These are phyloP conservation scores for Resseliella maxima DNA, from an alignment of 2,888 invertebrate species.

Conservation along the genomic window DNA sequence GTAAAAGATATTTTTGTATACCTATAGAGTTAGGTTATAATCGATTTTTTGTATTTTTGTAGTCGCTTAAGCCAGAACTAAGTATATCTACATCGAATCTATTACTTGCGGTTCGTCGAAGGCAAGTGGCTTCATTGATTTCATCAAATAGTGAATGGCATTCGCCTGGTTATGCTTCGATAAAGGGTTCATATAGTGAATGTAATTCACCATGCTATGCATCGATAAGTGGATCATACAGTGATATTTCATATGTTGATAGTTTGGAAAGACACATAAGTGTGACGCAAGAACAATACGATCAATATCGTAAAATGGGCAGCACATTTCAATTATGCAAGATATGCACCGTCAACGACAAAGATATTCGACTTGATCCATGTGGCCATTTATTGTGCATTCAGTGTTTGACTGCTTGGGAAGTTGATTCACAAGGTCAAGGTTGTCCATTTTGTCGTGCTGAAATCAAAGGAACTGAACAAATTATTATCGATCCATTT, in stretches of 20 bases:
- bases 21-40: not conserved
- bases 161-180: not conserved
- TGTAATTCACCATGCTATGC: not conserved
- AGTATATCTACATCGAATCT: constrained; percentile 57
- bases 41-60: not conserved
- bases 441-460: constrained; percentile 99
- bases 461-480: constrained; percentile 99
- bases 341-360: constrained; percentile 99
- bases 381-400: constrained; percentile 98
- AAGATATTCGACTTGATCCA: constrained; percentile 98
- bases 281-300: constrained; percentile 98
- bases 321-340: constrained; percentile 99
- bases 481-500: constrained; percentile 97
- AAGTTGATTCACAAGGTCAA: constrained; percentile 76
- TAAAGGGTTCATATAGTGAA: constrained; percentile 56
- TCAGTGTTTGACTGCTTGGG: constrained; percentile 98
- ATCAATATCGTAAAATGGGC: constrained; percentile 99
- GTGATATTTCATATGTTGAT: constrained; percentile 92
- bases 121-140: constrained; percentile 54
- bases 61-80: constrained; percentile 57
- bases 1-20: constrained; percentile 65
- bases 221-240: constrained; percentile 8
- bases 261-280: constrained; percentile 98
- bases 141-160: constrained; percentile 23
- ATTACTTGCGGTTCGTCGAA: constrained; percentile 57